Percentiles rank a stretch among this genome's conserved stretches.
Evolutionary conservation across 1,140 invertebrate species (phyloP).

Genomic region (Tribolium castaneum): DNA sequence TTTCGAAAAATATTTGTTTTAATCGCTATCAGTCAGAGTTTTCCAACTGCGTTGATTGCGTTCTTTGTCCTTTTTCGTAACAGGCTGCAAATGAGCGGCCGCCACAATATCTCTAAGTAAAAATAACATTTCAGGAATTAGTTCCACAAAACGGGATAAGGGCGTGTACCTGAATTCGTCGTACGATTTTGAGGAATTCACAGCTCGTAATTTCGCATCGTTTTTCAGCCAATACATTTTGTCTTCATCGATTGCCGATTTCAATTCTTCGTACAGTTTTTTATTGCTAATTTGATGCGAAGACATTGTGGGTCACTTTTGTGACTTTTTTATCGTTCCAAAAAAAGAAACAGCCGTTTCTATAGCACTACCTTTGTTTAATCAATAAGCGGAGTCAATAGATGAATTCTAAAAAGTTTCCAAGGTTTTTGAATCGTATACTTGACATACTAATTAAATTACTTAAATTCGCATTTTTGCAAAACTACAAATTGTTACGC

Average conservation of each 20-base stretch:
- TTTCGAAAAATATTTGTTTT: constrained; percentile 1
- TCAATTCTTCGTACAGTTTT: constrained; percentile 63
- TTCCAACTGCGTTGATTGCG: constrained; percentile 45
- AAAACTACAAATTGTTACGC: not conserved
- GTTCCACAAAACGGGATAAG: not conserved
- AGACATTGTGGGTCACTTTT: not conserved
- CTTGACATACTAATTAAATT: not conserved
- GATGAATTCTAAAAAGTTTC: not conserved
- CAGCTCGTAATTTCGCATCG: constrained; percentile 71
- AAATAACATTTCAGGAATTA: constrained; percentile 30
- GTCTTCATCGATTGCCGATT: constrained; percentile 64
- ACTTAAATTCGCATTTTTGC: not conserved
- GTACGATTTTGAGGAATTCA: constrained; percentile 68
- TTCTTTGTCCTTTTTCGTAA: constrained; percentile 63
- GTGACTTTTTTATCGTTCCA: not conserved
- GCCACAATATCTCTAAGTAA: constrained; percentile 64
- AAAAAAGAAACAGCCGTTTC: constrained; percentile 1
- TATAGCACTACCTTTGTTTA: constrained; percentile 10
- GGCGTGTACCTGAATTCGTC: constrained; percentile 68
- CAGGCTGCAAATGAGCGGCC: constrained; percentile 64
- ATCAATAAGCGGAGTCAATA: not conserved
- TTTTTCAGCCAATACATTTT: constrained; percentile 70
- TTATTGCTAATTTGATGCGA: constrained; percentile 49
- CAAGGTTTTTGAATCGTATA: not conserved
- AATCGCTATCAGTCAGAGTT: constrained; percentile 37